phyloP scores from a whole-genome alignment of 2,888 invertebrate species.

The Microplitis manilae region DNA sequence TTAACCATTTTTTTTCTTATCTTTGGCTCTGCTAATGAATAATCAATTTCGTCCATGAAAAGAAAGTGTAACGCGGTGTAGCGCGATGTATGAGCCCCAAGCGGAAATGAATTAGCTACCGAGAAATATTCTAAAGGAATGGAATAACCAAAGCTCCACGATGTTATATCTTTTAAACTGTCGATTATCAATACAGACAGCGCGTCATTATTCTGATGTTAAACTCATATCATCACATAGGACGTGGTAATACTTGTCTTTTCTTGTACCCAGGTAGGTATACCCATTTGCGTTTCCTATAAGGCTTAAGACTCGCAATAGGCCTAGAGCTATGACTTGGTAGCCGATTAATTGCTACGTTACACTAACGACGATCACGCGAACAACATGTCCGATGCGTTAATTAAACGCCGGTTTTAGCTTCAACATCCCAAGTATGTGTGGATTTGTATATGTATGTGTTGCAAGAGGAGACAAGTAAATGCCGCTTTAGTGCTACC shows the following conservation, averaged over 20 bases:
- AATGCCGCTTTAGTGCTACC: not conserved
- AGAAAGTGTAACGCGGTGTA: constrained; percentile 8
- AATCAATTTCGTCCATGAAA: constrained; percentile 3
- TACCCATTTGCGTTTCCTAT: not conserved
- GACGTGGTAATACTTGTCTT: constrained; percentile 1
- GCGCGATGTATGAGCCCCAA: constrained; percentile 2
- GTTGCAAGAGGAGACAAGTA: not conserved
- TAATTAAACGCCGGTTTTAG: constrained; percentile 28
- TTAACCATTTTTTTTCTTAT: not conserved
- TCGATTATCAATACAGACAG: constrained; percentile 34
- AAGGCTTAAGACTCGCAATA: not conserved
- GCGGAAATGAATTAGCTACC: constrained; percentile 37
- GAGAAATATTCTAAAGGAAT: not conserved
- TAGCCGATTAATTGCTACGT: constrained; percentile 26
- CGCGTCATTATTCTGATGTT: constrained; percentile 17
- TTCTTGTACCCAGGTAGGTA: not conserved
- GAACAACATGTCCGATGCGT: constrained; percentile 25
- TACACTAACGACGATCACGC: constrained; percentile 21
- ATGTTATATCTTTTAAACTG: not conserved
- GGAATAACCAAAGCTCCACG: not conserved
- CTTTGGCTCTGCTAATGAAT: not conserved
- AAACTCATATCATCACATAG: constrained; percentile 7
- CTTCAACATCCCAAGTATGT: not conserved
- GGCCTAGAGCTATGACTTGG: not conserved
- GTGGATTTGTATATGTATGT: not conserved